Conservation (phyloP, 2,113 vertebrate species). For the Anser cygnoides region DNA sequence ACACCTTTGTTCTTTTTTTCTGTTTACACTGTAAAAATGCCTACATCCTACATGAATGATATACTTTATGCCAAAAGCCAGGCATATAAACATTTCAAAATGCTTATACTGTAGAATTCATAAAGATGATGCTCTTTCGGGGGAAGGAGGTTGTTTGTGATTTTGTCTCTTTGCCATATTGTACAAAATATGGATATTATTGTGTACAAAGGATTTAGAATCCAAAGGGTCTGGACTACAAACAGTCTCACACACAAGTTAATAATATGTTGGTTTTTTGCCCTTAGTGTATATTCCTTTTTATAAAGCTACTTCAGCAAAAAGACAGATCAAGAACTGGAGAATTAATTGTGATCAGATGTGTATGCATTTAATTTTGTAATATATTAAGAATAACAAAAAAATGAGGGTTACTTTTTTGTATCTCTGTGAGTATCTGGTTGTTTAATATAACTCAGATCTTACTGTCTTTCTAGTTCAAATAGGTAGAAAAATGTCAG, state of each 20-base stretch:
- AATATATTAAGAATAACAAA: background rate
- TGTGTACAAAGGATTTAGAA: slow-evolving; percentile 31
- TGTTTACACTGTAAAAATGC: background rate
- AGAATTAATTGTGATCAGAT: slow-evolving; percentile 68
- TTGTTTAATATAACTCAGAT: slow-evolving; percentile 54
- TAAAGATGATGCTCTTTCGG: background rate
- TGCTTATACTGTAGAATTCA: background rate
- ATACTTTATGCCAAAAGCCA: background rate
- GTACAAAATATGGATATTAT: slow-evolving; percentile 46
- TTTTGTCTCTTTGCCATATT: slow-evolving; percentile 23
- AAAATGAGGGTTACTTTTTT: slow-evolving; percentile 40
- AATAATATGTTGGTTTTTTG: slow-evolving; percentile 59
- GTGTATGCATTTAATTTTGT: slow-evolving; percentile 49
- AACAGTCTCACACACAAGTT: slow-evolving; percentile 46
- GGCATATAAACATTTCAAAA: background rate
- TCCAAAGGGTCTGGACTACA: slow-evolving; percentile 3
- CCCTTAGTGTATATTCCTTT: slow-evolving; percentile 33
- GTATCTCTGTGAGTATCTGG: slow-evolving; percentile 23
- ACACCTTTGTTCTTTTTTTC: slow-evolving; percentile 4
- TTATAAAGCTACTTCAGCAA: slow-evolving; percentile 62
- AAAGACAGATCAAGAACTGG: slow-evolving; percentile 29
- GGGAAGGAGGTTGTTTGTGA: background rate
- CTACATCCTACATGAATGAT: background rate
- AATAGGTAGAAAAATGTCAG: slow-evolving; percentile 12
- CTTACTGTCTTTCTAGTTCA: slow-evolving; percentile 46